A percentile compares a stretch with the other conserved stretches of the same genome.
phyloP scores from a whole-genome alignment of 2,888 invertebrate genomes.

The Odontothrips loti region DNA sequence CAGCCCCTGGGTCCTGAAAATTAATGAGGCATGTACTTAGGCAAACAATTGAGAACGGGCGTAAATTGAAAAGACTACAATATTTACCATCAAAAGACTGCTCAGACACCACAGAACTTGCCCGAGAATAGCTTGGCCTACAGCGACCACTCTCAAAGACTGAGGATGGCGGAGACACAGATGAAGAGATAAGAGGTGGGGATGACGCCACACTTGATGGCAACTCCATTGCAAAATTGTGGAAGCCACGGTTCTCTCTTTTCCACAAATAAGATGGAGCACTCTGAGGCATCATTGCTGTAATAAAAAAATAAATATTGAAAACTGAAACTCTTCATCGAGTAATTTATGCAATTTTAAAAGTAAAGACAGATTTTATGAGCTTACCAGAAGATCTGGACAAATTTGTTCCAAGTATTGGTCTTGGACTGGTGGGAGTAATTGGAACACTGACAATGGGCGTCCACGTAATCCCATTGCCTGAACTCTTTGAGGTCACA shows the following conservation, averaged over 20 bases:
- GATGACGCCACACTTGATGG: not conserved
- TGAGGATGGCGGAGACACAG: not conserved
- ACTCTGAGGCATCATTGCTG: not conserved
- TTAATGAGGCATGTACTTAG: not conserved
- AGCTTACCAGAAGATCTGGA: no score
- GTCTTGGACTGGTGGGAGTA: not conserved
- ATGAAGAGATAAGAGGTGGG: not conserved
- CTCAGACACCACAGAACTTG: not conserved
- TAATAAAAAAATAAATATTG: not conserved
- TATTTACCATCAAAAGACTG: not conserved
- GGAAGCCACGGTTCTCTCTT: not conserved
- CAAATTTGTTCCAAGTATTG: not conserved
- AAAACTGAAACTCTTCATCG: not conserved
- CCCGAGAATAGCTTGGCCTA: not conserved
- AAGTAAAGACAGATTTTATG: no score
- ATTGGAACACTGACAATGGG: not conserved
- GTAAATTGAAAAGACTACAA: not conserved
- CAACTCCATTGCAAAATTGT: not conserved
- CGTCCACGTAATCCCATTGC: not conserved
- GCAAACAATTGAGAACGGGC: not conserved
- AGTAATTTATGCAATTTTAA: no score
- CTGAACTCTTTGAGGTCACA: not conserved
- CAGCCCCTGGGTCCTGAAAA: not conserved
- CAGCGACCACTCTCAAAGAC: not conserved
- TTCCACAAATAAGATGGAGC: not conserved